A percentile compares a stretch with the other conserved stretches of the same genome.
Evolutionary conservation across 2,797 vertebrate genomes (phyloP).

Genomic region (Silurus lanzhouensis): DNA sequence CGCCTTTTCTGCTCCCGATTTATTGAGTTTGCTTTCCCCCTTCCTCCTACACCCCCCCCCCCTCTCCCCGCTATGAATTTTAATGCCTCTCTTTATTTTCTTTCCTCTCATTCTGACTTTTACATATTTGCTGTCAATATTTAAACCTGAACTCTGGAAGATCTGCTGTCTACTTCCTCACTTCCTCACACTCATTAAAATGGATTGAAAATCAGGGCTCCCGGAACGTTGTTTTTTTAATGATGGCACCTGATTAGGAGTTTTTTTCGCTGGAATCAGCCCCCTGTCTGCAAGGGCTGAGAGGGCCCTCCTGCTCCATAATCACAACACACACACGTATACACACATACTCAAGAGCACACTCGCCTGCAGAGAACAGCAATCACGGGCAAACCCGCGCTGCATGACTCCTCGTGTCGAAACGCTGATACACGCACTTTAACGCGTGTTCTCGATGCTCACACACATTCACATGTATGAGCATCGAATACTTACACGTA

Average conservation of each 20-base stretch:
- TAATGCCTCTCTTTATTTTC: conserved; percentile 26
- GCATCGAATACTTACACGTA: not conserved
- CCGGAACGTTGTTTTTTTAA: conserved; percentile 41
- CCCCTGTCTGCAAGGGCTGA: conserved; percentile 62
- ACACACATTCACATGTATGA: not conserved
- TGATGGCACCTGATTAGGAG: conserved; percentile 70
- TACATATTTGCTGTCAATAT: conserved; percentile 43
- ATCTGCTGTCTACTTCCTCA: conserved; percentile 7
- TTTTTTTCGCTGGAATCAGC: conserved; percentile 70
- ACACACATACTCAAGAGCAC: conserved; percentile 49
- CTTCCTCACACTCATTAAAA: conserved; percentile 12
- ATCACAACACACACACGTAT: conserved; percentile 69
- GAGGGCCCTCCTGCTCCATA: conserved; percentile 59
- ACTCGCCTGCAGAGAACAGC: conserved; percentile 71
- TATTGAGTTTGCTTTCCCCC: conserved; percentile 56
- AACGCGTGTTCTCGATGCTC: too few species aligned
- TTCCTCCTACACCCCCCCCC: not conserved
- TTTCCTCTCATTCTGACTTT: conserved; percentile 16
- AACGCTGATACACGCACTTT: not conserved
- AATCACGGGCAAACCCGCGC: conserved; percentile 61
- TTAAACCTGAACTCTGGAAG: conserved; percentile 43
- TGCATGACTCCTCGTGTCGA: not conserved
- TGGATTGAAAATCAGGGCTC: conserved; percentile 16
- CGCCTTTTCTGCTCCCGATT: conserved; percentile 60
- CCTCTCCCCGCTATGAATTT: conserved; percentile 49